Evolutionary conservation across 2,113 vertebrate species (phyloP).

Genomic region (Anas platyrhynchos): DNA sequence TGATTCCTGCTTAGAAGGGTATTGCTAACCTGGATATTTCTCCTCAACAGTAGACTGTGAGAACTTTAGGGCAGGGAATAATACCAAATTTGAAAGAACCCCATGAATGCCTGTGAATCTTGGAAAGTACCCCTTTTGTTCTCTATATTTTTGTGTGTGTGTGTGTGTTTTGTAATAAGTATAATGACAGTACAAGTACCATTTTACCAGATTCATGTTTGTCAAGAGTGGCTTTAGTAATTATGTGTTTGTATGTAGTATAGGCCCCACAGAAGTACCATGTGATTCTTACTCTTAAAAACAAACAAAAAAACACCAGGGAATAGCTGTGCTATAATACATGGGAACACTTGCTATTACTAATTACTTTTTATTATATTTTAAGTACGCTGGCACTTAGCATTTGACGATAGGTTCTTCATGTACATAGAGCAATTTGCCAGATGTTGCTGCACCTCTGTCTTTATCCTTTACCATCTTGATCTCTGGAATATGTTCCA

Average conservation of each 20-base stretch:
- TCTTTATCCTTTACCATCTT: neutral
- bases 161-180: neutral
- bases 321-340: neutral
- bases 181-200: neutral
- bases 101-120: neutral
- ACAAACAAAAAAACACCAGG: neutral
- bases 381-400: neutral
- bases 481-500: neutral
- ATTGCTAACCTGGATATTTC: neutral
- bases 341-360: neutral
- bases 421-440: neutral
- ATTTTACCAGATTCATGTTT: neutral
- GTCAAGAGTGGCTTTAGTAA: neutral
- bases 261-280: neutral
- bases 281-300: neutral
- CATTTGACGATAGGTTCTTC: neutral
- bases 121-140: neutral
- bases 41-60: neutral
- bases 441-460: accelerated
- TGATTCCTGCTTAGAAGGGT: neutral
- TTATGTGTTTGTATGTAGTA: accelerated
- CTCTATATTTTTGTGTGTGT: neutral
- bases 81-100: neutral
- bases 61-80: neutral
- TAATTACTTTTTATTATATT: neutral